Evolutionary conservation across 2,797 vertebrate genomes (phyloP), one percentile per base, ranked within the genome.

Genomic region (Myotis vivesi): DNA sequence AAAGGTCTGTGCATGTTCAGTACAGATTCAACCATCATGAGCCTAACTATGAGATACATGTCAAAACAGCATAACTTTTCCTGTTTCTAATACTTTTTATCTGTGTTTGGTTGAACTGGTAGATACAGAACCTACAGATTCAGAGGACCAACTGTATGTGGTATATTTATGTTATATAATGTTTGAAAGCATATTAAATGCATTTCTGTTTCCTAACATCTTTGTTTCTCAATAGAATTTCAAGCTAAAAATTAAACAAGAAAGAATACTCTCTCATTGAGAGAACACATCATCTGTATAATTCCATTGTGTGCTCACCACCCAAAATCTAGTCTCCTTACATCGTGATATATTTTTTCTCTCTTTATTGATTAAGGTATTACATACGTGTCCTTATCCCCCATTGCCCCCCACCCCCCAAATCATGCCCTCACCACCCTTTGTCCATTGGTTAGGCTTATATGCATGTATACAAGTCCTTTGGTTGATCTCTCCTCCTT

Each of bases 161-260:
- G 5, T 33, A 53, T 82, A 69, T 86, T 81, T 66, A 81, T 64
- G 38, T 87, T 87, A 33, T 30, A 4, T 44, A 69, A 75, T 8
- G 62, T 69, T n/a, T 44, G 49, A 90, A 28, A 64, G 62, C 7
- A 76, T 53, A 57, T 76, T 77, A 83, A 94, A 57, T 87, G 1
- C 82, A 75, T 80, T 90, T 59, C 33, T 71, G 0, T 33, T 55
- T 82, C 15, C 30, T 92, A 36, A 71, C 4, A 2, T 44, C 38
- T 92, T 55, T 59, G 2, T 20, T 23, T 62, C 30, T 30, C 9
- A 64, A 12, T 28, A 51, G 25, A 92, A 90, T 90, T 83, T 33
- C 23, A 92, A 92, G 71, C 6, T 79, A 38, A 80, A 73, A 59
- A 69, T 83, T 69, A 57, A 6, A 49, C 6, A 62, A 83, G 33